Base-by-base conservation (phyloP, 2,113 vertebrate species). In the Festucalex cinctus region DNA sequence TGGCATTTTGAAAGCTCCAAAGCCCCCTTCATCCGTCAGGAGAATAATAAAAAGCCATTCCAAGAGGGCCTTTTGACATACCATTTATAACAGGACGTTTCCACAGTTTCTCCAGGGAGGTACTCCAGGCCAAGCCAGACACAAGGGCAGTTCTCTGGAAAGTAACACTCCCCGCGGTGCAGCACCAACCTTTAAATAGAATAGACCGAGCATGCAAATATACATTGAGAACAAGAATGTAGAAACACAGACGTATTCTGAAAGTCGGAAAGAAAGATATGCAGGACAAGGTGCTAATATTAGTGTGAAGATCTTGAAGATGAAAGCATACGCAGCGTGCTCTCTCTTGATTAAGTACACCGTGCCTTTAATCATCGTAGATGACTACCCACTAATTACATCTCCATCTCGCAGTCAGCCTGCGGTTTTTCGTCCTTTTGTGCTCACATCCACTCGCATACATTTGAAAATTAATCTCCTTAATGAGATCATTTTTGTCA, bases 61-160 rank as follows among this genome's bases (percentile, higher is more conserved):
- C 10, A 44, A 10, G 4, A n/a, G 44, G 60, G 13, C 5, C 5
- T 62, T 86, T n/a, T 44, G 26, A 32, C 44, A 79, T 91, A 98
- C 97, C 96, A 99, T 80, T 91, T 96, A 58, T 96, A 98, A 83
- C 97, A 99, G 0, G 94, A 89, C 7, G 96, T 98, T 78, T 95
- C 88, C 90, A 99, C 95, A 26, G 91, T 91, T 89, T 98, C 94
- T 84, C 96, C 97, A 24, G 97, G 95, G 37, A 96, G 89, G 80
- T 97, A 98, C 77, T 99, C 97, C 76, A 96, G 94, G 16, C 96
- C 95, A 73, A 98, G 94, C 96, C 97, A 99, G 41, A 92, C 91
- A 77, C 97, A 99, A 0, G 97, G 97, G 66, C 97, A 99, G 83
- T 95, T 97, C 72, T 98, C 95, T 65, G 96, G 96, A 83, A 96